Evolutionary conservation across 2,888 invertebrate genomes (phyloP).

Genomic region (Scaptodrosophila latifasciaeformis): DNA sequence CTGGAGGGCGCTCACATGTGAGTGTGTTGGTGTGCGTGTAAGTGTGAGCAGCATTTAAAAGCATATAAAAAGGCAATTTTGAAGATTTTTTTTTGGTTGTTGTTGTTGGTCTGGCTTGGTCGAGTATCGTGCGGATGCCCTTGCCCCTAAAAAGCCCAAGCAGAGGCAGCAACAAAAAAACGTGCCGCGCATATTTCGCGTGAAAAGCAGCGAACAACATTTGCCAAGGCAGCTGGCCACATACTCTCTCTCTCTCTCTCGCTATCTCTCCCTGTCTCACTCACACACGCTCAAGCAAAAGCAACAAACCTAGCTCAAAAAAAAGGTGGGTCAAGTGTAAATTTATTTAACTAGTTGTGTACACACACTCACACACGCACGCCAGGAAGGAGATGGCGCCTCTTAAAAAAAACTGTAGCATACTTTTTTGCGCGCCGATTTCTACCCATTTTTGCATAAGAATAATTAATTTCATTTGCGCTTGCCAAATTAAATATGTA

Average conservation of each 20-base stretch:
- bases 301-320: slow-evolving; percentile 23
- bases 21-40: slow-evolving; percentile 5
- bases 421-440: slow-evolving; percentile 1
- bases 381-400: no score
- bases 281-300: no score
- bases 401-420: slow-evolving; percentile 33
- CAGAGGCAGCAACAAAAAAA: slow-evolving; percentile 27
- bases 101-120: no score
- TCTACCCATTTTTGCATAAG: no score
- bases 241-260: no score
- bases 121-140: slow-evolving; percentile 30
- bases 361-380: slow-evolving; percentile 39
- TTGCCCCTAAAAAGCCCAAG: slow-evolving; percentile 39
- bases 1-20: no score
- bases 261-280: no score
- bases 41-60: slow-evolving; percentile 44
- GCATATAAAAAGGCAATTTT: slow-evolving; percentile 59
- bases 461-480: no score
- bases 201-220: slow-evolving; percentile 23
- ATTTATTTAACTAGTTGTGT: slow-evolving; percentile 57
- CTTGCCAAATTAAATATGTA: no score
- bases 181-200: slow-evolving; percentile 54
- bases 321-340: slow-evolving; percentile 73
- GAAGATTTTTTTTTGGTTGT: slow-evolving; percentile 44
- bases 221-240: no score